Evolutionary conservation across 1,140 invertebrate genomes (phyloP), one percentile per base, ranked within the genome.

Genomic region (Drosophila pallidifrons): DNA sequence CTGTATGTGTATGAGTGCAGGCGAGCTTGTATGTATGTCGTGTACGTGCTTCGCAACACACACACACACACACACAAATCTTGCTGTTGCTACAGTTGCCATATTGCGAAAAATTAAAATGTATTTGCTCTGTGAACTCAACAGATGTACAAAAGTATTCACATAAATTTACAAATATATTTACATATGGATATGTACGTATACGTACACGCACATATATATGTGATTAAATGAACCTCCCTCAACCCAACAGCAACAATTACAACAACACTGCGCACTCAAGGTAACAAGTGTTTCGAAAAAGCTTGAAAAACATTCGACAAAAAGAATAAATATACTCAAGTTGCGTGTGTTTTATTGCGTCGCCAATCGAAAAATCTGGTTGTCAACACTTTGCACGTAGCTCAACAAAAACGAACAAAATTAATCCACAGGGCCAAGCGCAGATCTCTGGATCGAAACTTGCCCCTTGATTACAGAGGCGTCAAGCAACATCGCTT

Each of bases 271-370:
- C 70, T 43, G 55, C 41, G 55, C 20, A 65, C 77, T 70, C 81
- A 89, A 89, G 85, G 85, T 89, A 85, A 85, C 85, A 90, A 89
- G 81, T 85, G 85, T 81, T 89, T 88, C 64, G 58, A 77, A 60
- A 25, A 63, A 63, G 41, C 35, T 77, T 61, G 35, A 52, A 88
- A 81, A 88, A 81, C 51, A 78, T 75, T 61, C 69, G 65, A 72
- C 74, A 51, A 49, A 67, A 63, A 73, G 64, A 69, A 82, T 80
- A 65, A 88, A 77, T 77, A 88, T 32, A 69, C 49, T 41, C 7
- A 7, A n/a, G 66, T 72, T 59, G 28, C 47, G 25, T 75, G 55
- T 79, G n/a, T 43, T 38, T 38, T 79, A 74, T 79, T 83, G 71
- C 78, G 64, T 59, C 67, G 70, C 43, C 46, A 59, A 25, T 43